Evolutionary conservation across 2,888 invertebrate species (phyloP).

Genomic region (Synergus itoensis): DNA sequence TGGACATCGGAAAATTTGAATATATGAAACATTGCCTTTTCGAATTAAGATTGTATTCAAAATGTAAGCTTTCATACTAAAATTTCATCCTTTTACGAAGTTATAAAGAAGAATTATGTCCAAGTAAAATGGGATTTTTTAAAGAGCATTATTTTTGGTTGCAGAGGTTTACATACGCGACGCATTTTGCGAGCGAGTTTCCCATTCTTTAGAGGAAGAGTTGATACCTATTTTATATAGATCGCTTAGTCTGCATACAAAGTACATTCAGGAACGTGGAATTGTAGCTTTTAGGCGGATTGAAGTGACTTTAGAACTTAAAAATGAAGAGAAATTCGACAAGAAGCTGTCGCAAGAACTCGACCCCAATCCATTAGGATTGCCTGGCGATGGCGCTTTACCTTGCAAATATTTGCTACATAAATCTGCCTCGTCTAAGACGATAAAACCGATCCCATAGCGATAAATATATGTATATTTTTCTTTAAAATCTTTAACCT

Average conservation of each 20-base stretch:
- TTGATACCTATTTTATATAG: slow-evolving; percentile 38
- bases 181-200: neutral
- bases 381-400: slow-evolving; percentile 42
- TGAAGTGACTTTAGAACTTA: slow-evolving; percentile 50
- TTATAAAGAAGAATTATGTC: neutral
- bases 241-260: slow-evolving; percentile 39
- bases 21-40: too few relatives aligned
- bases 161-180: slow-evolving; percentile 35
- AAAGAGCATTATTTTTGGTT: slow-evolving; percentile 22
- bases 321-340: slow-evolving; percentile 54
- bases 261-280: slow-evolving; percentile 45
- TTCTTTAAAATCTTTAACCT: neutral
- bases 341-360: slow-evolving; percentile 45
- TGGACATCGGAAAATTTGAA: too few relatives aligned
- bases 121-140: neutral
- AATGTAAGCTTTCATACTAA: neutral
- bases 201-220: slow-evolving; percentile 24
- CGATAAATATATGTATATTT: slow-evolving; percentile 1
- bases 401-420: slow-evolving; percentile 52
- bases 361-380: slow-evolving; percentile 54
- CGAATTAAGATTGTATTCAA: too few relatives aligned
- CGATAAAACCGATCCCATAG: slow-evolving; percentile 42
- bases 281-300: slow-evolving; percentile 56
- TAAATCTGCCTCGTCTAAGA: slow-evolving; percentile 46
- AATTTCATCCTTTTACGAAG: neutral